Percentiles rank a stretch among this genome's conserved stretches.
These are phyloP conservation scores for Ginglymostoma cirratum DNA, from an alignment of 2,113 vertebrate genomes.

Conservation along the genomic window DNA sequence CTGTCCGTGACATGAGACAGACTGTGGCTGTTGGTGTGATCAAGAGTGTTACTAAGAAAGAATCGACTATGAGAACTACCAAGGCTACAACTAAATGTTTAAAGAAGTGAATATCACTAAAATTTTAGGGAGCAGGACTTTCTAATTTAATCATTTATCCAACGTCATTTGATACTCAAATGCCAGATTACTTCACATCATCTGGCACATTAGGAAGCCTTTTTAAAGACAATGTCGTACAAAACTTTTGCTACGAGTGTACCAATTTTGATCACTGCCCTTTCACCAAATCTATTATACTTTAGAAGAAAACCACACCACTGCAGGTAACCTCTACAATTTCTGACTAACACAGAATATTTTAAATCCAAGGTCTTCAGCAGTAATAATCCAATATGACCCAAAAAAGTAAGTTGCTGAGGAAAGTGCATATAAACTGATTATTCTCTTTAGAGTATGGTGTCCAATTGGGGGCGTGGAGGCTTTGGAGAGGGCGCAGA, in stretches of 20 bases:
- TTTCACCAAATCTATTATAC: background rate
- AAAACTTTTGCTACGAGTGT: background rate
- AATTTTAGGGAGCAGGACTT: background rate
- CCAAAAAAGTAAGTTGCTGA: background rate
- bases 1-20: slow-evolving; percentile 66
- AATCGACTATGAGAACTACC: slow-evolving; percentile 55
- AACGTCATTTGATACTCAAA: background rate
- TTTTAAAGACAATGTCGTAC: background rate
- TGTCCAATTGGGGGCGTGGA: too few species aligned
- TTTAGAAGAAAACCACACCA: background rate
- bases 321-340: background rate
- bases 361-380: background rate
- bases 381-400: background rate
- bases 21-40: slow-evolving; percentile 67
- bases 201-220: background rate
- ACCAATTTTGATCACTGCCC: background rate
- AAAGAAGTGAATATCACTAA: slow-evolving; percentile 55
- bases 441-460: background rate
- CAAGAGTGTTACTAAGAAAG: slow-evolving; percentile 65
- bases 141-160: background rate
- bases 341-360: too few species aligned
- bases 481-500: too few species aligned
- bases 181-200: background rate
- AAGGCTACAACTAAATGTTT: slow-evolving; percentile 63
- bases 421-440: background rate